A percentile compares a stretch with the other conserved stretches of the same genome.
phyloP scores from a whole-genome alignment of 2,888 invertebrate species.

The Drosophila pseudotalamancana region DNA sequence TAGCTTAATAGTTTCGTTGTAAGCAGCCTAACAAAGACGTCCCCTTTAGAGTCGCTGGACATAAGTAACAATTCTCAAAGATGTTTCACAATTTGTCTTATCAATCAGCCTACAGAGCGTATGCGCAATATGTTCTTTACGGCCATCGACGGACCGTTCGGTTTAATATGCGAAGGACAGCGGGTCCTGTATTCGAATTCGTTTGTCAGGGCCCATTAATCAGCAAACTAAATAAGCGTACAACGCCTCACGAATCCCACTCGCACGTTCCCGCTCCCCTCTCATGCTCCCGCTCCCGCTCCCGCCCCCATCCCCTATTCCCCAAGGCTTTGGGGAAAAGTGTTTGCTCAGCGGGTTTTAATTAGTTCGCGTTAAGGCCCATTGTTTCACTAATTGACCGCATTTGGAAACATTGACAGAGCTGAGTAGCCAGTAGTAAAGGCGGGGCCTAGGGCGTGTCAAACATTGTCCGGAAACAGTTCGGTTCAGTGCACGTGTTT shows the following conservation, averaged over 20 bases:
- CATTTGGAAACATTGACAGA: constrained; percentile 39
- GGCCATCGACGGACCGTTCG: background rate
- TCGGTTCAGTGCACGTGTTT: constrained; percentile 42
- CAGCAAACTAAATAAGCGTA: constrained; percentile 58
- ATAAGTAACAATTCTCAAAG: background rate
- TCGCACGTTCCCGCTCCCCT: constrained; percentile 60
- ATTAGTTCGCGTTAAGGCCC: constrained; percentile 56
- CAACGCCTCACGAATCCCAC: constrained; percentile 61
- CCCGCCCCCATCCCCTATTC: too few species aligned
- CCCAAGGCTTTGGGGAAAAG: background rate
- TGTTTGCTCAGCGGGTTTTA: constrained; percentile 68
- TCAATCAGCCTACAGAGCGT: constrained; percentile 24
- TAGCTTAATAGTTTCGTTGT: too few species aligned
- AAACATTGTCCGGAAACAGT: constrained; percentile 39
- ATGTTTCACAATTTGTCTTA: constrained; percentile 1
- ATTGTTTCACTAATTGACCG: constrained; percentile 75
- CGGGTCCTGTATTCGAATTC: too few species aligned
- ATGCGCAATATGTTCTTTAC: constrained; percentile 33
- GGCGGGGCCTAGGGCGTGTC: constrained; percentile 14
- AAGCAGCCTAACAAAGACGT: constrained; percentile 1
- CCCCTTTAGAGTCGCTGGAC: too few species aligned
- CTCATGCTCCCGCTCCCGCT: background rate
- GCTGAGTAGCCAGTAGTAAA: constrained; percentile 7
- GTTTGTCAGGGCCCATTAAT: constrained; percentile 48
- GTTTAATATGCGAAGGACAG: constrained; percentile 24